phyloP scores from a whole-genome alignment of 2,113 vertebrate genomes.

The Microcebus murinus region DNA sequence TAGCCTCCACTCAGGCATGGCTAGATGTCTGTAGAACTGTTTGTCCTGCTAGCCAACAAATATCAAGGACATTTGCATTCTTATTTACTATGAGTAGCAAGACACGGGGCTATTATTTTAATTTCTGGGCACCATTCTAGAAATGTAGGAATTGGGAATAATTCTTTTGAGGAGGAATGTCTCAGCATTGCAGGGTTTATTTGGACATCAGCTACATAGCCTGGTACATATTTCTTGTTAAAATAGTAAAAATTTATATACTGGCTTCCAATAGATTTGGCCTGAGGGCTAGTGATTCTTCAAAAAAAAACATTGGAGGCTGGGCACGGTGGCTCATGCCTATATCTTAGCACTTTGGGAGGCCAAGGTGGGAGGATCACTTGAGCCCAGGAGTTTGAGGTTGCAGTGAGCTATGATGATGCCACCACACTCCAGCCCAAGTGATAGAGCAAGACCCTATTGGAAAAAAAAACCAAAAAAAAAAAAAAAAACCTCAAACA shows the following conservation, averaged over 20 bases:
- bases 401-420: too few relatives aligned
- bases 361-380: too few relatives aligned
- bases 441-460: too few relatives aligned
- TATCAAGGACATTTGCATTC: slow-evolving; percentile 17
- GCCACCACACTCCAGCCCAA: too few relatives aligned
- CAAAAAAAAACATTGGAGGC: background rate
- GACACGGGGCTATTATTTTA: background rate
- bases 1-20: background rate
- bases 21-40: background rate
- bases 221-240: background rate
- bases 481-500: too few relatives aligned
- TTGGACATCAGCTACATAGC: background rate
- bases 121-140: background rate
- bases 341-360: too few relatives aligned
- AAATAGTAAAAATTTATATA: background rate
- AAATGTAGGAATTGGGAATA: background rate
- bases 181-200: background rate
- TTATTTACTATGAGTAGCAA: background rate
- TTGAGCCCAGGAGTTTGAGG: too few relatives aligned
- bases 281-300: background rate
- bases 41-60: background rate
- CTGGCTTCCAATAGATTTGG: background rate
- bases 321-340: too few relatives aligned
- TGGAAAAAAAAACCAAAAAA: too few relatives aligned
- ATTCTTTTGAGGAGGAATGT: slow-evolving; percentile 9